Percentiles rank a stretch among this genome's conserved stretches.
These are phyloP conservation scores for Margaritifera margaritifera DNA, from an alignment of 2,888 invertebrate genomes.

Conservation along the genomic window DNA sequence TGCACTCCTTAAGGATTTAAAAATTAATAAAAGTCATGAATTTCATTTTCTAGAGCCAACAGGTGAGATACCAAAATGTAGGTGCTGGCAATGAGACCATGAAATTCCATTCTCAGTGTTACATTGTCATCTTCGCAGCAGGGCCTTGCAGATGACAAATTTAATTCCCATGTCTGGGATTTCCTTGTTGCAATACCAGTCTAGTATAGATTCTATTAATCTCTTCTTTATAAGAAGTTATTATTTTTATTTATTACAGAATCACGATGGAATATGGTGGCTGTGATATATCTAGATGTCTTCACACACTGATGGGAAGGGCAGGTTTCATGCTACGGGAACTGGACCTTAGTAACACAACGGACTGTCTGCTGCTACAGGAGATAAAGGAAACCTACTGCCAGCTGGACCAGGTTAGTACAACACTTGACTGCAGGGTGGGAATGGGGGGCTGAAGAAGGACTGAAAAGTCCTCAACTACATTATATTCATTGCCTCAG, in stretches of 20 bases:
- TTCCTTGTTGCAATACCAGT: no score
- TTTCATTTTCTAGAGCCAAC: no score
- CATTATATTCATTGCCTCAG: no score
- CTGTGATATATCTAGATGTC: conserved; percentile 90
- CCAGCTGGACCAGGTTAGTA: conserved; percentile 84
- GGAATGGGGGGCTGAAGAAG: no score
- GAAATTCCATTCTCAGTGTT: no score
- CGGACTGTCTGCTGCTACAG: conserved; percentile 85
- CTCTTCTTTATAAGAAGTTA: not conserved
- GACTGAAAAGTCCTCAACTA: not conserved
- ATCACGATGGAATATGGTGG: conserved; percentile 87
- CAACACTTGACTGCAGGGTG: not conserved
- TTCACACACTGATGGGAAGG: conserved; percentile 87
- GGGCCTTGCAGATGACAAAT: not conserved
- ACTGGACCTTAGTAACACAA: conserved; percentile 75
- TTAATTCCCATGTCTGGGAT: not conserved
- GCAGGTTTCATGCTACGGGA: conserved; percentile 91
- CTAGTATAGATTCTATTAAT: not conserved
- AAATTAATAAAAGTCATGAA: no score
- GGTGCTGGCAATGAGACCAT: no score
- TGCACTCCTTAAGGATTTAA: no score
- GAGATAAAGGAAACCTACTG: conserved; percentile 92
- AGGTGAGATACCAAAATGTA: no score
- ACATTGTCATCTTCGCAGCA: no score
- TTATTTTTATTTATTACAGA: conserved; percentile 44